These are phyloP conservation scores for Chloroceryle inda DNA, from an alignment of 2,797 vertebrate species.

Conservation along the genomic window DNA sequence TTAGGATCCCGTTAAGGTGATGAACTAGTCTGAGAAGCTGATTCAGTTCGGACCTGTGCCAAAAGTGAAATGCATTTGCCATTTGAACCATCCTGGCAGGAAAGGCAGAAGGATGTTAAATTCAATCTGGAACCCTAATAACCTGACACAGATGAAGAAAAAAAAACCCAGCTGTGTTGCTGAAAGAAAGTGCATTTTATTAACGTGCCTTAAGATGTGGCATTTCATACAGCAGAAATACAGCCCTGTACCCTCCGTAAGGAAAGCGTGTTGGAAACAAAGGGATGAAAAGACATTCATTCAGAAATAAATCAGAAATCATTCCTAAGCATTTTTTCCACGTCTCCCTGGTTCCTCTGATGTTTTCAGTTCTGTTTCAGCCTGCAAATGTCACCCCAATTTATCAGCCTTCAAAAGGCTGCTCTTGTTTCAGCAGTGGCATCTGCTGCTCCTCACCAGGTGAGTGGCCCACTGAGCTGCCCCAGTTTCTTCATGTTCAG, in stretches of 20 bases:
- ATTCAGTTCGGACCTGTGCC: slow-evolving; percentile 34
- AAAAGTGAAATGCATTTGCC: slow-evolving; percentile 19
- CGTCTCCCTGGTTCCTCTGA: neutral
- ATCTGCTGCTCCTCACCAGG: neutral
- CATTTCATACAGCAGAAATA: neutral
- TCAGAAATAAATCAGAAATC: neutral
- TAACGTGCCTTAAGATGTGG: neutral
- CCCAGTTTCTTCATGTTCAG: neutral
- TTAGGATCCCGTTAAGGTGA: slow-evolving; percentile 17
- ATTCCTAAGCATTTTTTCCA: neutral
- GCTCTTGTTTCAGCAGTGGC: neutral
- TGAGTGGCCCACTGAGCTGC: neutral
- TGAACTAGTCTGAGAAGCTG: neutral
- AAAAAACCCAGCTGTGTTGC: neutral
- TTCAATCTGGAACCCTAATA: slow-evolving; percentile 1
- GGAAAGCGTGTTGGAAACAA: neutral
- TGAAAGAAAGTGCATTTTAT: neutral
- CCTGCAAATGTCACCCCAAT: neutral
- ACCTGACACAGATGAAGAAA: neutral
- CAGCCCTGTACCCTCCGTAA: neutral
- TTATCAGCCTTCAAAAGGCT: neutral
- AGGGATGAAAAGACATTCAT: neutral
- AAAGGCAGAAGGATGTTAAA: neutral
- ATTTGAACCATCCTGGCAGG: slow-evolving; percentile 33
- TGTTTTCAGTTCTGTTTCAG: neutral